Percentiles rank a stretch among this genome's conserved stretches.
Evolutionary conservation across 2,888 invertebrate genomes (phyloP).

Genomic region (Orthosia gracilis): DNA sequence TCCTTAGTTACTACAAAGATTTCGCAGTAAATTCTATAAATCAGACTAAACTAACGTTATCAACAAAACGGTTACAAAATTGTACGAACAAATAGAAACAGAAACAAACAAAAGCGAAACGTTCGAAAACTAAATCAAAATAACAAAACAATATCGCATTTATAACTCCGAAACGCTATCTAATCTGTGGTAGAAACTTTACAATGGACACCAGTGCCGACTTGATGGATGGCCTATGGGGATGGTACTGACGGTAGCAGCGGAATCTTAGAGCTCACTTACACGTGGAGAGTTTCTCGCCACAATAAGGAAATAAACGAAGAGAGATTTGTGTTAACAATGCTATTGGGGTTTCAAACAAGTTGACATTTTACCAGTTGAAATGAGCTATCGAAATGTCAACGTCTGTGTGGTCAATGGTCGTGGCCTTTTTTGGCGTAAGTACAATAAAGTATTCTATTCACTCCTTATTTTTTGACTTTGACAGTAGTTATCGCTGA

Average conservation of each 20-base stretch:
- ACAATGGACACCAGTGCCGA: conserved; percentile 68
- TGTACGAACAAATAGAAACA: not conserved
- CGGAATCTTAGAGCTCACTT: conserved; percentile 56
- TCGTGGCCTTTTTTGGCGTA: too few relatives aligned
- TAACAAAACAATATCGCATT: conserved; percentile 60
- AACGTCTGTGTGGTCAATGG: too few relatives aligned
- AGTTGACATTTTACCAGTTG: too few relatives aligned
- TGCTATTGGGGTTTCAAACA: not conserved
- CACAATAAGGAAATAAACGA: not conserved
- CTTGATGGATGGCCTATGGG: conserved; percentile 76
- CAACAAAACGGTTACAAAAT: conserved; percentile 8
- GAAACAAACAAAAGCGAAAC: conserved; percentile 21
- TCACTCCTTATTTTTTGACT: too few relatives aligned
- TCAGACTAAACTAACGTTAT: not conserved
- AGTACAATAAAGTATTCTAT: too few relatives aligned
- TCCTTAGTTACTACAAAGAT: too few relatives aligned
- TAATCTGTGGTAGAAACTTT: conserved; percentile 71
- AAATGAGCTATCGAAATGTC: too few relatives aligned
- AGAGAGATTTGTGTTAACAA: not conserved
- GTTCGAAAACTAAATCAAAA: conserved; percentile 49
- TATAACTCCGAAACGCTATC: conserved; percentile 68
- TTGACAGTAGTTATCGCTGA: too few relatives aligned
- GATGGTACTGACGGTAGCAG: conserved; percentile 69
- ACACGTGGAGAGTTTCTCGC: conserved; percentile 9
- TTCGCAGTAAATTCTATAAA: too few relatives aligned